Evolutionary conservation across 2,888 invertebrate genomes (phyloP).

Genomic region (Baronia brevicornis): DNA sequence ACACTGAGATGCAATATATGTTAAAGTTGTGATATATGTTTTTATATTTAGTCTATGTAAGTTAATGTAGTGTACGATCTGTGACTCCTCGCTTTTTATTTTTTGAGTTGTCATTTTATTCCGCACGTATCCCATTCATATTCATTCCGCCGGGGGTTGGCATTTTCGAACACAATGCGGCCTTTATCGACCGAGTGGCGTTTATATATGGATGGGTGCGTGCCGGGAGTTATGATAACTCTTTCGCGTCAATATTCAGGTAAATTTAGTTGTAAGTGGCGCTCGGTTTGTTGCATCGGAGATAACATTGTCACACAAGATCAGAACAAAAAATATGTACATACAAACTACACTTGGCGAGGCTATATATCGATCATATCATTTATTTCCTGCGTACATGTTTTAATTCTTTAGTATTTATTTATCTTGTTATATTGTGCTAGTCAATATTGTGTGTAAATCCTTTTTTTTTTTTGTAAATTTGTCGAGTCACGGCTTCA

Average conservation of each 20-base stretch:
- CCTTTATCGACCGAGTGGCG: conserved; percentile 46
- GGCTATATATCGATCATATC: background rate
- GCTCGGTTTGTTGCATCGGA: conserved; percentile 9
- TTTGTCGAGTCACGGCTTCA: too few relatives aligned
- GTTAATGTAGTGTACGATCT: conserved; percentile 65
- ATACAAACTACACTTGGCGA: background rate
- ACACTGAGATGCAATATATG: conserved; percentile 29
- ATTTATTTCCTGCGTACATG: background rate
- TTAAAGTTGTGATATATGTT: conserved; percentile 17
- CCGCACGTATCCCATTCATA: conserved; percentile 77
- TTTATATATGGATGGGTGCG: conserved; percentile 72
- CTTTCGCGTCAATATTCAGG: conserved; percentile 52
- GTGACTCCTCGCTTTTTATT: conserved; percentile 65
- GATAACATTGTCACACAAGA: background rate
- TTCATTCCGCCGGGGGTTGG: conserved; percentile 74
- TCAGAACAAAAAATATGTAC: background rate
- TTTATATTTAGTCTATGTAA: conserved; percentile 47
- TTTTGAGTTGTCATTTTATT: conserved; percentile 75
- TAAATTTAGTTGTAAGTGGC: conserved; percentile 34
- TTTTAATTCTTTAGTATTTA: too few relatives aligned
- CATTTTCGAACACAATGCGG: conserved; percentile 44
- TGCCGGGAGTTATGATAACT: conserved; percentile 57
- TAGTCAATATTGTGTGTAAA: too few relatives aligned
- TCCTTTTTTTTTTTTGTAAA: too few relatives aligned
- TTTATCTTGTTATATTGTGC: too few relatives aligned